phyloP scores from a whole-genome alignment of 2,113 vertebrate genomes.

The Myocastor coypus region DNA sequence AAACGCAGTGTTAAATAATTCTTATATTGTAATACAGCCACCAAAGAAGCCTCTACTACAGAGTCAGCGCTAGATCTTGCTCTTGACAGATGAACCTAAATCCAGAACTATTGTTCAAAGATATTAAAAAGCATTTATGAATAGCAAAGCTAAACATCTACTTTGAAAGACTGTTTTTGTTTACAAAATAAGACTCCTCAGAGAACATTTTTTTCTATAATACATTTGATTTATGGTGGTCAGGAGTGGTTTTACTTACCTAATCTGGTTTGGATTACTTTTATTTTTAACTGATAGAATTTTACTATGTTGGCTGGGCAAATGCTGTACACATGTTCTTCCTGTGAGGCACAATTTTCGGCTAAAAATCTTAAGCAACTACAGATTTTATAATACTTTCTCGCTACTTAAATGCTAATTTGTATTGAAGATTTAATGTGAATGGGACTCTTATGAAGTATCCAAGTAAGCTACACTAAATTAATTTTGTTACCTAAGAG shows the following conservation, averaged over 20 bases:
- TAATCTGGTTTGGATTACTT: not conserved
- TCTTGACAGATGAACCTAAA: not conserved
- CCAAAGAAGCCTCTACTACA: not conserved
- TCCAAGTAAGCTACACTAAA: not conserved
- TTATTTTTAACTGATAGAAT: not conserved
- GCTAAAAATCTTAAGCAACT: not conserved
- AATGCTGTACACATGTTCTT: not conserved
- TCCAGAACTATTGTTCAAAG: not conserved
- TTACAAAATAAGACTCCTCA: not conserved
- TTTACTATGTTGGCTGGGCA: not conserved
- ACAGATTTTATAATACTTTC: not conserved
- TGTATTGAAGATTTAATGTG: not conserved
- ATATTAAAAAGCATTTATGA: not conserved
- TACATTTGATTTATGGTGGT: not conserved
- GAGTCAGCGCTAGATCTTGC: not conserved
- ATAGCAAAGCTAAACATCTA: not conserved
- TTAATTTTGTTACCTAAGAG: not conserved
- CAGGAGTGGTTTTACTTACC: not conserved
- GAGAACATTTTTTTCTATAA: not conserved
- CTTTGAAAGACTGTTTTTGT: not conserved
- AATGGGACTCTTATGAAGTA: not conserved
- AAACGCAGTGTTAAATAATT: not conserved
- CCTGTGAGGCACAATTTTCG: not conserved
- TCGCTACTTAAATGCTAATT: not conserved
- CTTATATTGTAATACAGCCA: too few species aligned